Evolutionary conservation across 23 tunicate genomes (phyloP).

Genomic region (Styela clava): DNA sequence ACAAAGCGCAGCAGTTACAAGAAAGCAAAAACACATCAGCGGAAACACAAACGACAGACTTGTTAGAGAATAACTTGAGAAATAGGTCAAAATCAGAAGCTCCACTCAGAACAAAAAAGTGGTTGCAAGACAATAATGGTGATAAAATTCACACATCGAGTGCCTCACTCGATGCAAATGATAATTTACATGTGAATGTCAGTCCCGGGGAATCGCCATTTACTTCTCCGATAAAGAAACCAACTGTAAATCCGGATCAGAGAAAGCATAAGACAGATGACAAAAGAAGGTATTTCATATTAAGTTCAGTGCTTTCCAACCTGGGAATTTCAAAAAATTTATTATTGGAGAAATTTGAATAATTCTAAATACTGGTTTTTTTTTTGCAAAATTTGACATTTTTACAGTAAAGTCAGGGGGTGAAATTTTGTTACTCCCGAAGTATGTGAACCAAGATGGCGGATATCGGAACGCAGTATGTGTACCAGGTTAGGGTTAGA

Average conservation of each 20-base stretch:
- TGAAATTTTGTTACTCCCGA: too few relatives aligned
- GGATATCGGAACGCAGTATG: too few relatives aligned
- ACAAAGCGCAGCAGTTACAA: slow-evolving; percentile 8
- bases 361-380: too few relatives aligned
- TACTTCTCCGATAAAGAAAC: neutral
- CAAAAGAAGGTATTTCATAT: neutral
- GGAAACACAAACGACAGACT: neutral
- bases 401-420: too few relatives aligned
- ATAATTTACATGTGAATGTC: neutral
- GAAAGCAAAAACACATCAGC: neutral
- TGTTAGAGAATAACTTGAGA: neutral
- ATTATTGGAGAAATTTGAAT: too few relatives aligned
- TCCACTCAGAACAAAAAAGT: neutral
- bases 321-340: too few relatives aligned
- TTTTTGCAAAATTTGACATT: too few relatives aligned
- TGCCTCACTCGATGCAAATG: neutral
- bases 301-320: too few relatives aligned
- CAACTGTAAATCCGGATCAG: neutral
- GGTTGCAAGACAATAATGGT: neutral
- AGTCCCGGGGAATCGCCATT: neutral
- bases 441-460: too few relatives aligned
- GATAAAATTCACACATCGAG: neutral
- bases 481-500: too few relatives aligned
- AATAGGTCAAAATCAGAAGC: slow-evolving; percentile 21
- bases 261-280: neutral